These are phyloP conservation scores for Rhynchophorus ferrugineus DNA, from an alignment of 1,140 invertebrate species.

Conservation along the genomic window DNA sequence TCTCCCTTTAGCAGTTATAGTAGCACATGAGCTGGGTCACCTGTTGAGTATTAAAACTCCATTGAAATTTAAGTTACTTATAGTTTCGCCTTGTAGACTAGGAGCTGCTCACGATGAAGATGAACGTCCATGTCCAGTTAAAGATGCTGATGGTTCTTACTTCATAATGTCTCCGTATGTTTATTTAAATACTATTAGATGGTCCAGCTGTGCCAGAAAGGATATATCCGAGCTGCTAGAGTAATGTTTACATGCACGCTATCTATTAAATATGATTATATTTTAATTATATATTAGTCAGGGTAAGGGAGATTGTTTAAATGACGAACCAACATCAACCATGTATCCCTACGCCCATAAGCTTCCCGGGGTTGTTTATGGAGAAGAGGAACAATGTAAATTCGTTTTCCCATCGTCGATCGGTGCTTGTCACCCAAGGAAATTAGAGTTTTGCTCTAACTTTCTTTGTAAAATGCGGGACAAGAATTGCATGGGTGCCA, in stretches of 20 bases:
- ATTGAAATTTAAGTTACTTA: slow-evolving; percentile 7
- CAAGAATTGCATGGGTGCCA: slow-evolving; percentile 48
- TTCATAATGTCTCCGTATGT: slow-evolving; percentile 61
- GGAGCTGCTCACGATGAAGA: slow-evolving; percentile 49
- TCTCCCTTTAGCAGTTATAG: slow-evolving; percentile 55
- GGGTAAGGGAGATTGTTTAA: slow-evolving; percentile 57
- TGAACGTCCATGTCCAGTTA: slow-evolving; percentile 39
- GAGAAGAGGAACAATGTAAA: slow-evolving; percentile 57
- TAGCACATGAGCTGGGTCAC: slow-evolving; percentile 68
- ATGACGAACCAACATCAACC: slow-evolving; percentile 53
- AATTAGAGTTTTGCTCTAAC: slow-evolving; percentile 44
- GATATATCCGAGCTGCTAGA: slow-evolving; percentile 59
- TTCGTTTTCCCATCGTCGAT: slow-evolving; percentile 38
- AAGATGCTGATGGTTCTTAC: slow-evolving; percentile 40
- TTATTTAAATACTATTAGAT: slow-evolving; percentile 49
- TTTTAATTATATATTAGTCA: slow-evolving; percentile 41
- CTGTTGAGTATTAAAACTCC: slow-evolving; percentile 46
- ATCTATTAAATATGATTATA: background rate
- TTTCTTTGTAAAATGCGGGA: slow-evolving; percentile 50
- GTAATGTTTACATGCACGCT: no score
- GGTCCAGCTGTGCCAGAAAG: slow-evolving; percentile 58
- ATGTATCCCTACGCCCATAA: slow-evolving; percentile 47
- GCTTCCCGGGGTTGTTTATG: slow-evolving; percentile 62
- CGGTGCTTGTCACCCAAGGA: slow-evolving; percentile 40
- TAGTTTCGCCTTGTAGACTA: slow-evolving; percentile 47